Evolutionary conservation across 1,140 invertebrate species (phyloP), one percentile per base, ranked within the genome.

Genomic region (Hesperophylax magnus): DNA sequence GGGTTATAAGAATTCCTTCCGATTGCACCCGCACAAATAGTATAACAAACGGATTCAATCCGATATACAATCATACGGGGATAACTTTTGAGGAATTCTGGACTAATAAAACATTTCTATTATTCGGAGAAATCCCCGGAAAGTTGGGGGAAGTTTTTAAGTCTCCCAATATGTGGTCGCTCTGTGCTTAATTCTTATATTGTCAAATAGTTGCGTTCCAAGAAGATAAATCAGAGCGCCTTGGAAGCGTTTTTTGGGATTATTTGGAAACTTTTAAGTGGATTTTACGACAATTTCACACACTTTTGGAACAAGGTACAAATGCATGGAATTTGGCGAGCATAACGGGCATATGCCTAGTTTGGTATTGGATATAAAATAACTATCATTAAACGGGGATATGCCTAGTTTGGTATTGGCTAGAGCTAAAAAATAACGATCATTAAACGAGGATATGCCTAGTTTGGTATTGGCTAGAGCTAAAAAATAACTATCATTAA

Each of bases 91-190:
- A 22, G 58, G 58, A 61, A 24, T 61, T 22, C 18, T 14, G 39
- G 11, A 11, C 39, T 47, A 47, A 47, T 47, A 47, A 47, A 47
- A 47, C 39, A 47, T 47, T 47, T 11, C 1, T 8, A 61, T 61
- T 61, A 61, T 61, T 61, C 8, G 58, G 24, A 22, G 20, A 61
- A 61, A 61, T 61, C 58, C 58, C 58, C 20, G 15, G 4, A 61
- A 61, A 61, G 58, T 61, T 61, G 14, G 24, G 18, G 7, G 20
- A 61, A 61, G 58, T 61, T 61, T 61, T 61, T 11, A 61, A 61
- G 24, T 15, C 20, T 4, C 58, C 9, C 11, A 24, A 61, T 61
- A 24, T 61, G 58, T 61, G 58, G 1, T n/a, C 56, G 56, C 18
- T 9, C 18, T 3, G 56, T 9, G n/a, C n/a, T 22, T 61, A 61